These are phyloP conservation scores for Nyctereutes procyonoides DNA, from an alignment of 2,113 vertebrate genomes.

Conservation along the genomic window DNA sequence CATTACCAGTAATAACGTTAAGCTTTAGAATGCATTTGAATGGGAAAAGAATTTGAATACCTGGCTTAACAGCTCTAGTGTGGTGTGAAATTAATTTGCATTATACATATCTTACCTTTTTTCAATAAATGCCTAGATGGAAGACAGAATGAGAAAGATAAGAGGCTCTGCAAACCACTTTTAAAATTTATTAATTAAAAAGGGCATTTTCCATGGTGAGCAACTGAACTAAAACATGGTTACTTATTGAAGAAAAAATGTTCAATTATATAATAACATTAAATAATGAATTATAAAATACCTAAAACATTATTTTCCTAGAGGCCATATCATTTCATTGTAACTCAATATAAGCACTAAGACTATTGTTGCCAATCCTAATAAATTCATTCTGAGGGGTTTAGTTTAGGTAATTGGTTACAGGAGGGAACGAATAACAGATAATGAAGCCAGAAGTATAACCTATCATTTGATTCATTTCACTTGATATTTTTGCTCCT, in stretches of 20 bases:
- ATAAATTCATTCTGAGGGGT: slow-evolving; percentile 6
- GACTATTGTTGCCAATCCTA: slow-evolving; percentile 37
- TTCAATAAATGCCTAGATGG: slow-evolving; percentile 81
- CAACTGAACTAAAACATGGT: slow-evolving; percentile 81
- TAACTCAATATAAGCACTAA: slow-evolving; percentile 43
- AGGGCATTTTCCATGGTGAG: slow-evolving; percentile 79
- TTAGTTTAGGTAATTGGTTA: slow-evolving; percentile 52
- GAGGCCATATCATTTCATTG: slow-evolving; percentile 76
- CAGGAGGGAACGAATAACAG: not conserved
- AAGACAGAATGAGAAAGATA: slow-evolving; percentile 84
- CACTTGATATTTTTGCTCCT: not conserved
- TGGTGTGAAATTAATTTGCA: slow-evolving; percentile 86
- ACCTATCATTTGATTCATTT: not conserved
- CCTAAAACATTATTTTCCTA: slow-evolving; percentile 76
- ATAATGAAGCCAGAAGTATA: not conserved
- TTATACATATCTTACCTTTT: slow-evolving; percentile 81
- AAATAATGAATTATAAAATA: slow-evolving; percentile 73
- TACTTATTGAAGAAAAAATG: slow-evolving; percentile 77
- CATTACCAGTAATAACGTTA: slow-evolving; percentile 85
- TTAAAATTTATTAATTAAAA: slow-evolving; percentile 85
- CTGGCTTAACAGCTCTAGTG: slow-evolving; percentile 82
- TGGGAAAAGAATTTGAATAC: slow-evolving; percentile 85
- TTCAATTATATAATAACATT: slow-evolving; percentile 70
- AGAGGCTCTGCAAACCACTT: slow-evolving; percentile 79
- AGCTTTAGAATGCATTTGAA: slow-evolving; percentile 83